These are phyloP conservation scores for Corvus hawaiiensis DNA, from an alignment of 2,113 vertebrate genomes.

Conservation along the genomic window DNA sequence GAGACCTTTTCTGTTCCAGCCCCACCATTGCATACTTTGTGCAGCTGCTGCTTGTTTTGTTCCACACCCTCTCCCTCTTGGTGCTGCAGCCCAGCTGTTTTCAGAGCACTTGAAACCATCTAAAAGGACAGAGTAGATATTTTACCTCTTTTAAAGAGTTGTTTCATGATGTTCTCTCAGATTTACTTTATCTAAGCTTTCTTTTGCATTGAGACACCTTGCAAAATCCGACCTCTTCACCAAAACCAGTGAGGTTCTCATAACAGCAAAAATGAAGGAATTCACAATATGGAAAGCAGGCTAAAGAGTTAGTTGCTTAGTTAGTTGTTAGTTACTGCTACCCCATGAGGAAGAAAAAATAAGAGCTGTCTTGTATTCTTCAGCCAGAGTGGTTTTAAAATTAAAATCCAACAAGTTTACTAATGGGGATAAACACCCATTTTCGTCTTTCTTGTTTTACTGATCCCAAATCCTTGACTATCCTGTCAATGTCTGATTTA, in stretches of 20 bases:
- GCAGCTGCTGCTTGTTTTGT: conserved; percentile 29
- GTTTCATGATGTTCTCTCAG: background rate
- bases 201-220: background rate
- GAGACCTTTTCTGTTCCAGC: background rate
- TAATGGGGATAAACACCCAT: background rate
- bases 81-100: background rate
- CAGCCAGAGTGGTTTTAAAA: background rate
- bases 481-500: background rate
- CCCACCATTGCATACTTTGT: background rate
- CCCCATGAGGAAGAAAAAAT: too few species aligned
- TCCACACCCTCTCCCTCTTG: conserved; percentile 2
- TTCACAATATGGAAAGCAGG: background rate
- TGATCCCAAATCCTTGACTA: background rate
- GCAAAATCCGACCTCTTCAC: background rate
- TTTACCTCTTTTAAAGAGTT: background rate
- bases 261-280: background rate
- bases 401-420: background rate
- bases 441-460: background rate
- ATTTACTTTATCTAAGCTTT: background rate
- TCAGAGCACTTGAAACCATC: background rate
- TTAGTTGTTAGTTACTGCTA: background rate
- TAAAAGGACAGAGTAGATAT: background rate
- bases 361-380: background rate
- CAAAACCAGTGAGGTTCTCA: background rate
- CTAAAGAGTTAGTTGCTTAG: background rate